Base-by-base conservation (phyloP, 2,888 invertebrate species). In the Drosophila tripunctata region DNA sequence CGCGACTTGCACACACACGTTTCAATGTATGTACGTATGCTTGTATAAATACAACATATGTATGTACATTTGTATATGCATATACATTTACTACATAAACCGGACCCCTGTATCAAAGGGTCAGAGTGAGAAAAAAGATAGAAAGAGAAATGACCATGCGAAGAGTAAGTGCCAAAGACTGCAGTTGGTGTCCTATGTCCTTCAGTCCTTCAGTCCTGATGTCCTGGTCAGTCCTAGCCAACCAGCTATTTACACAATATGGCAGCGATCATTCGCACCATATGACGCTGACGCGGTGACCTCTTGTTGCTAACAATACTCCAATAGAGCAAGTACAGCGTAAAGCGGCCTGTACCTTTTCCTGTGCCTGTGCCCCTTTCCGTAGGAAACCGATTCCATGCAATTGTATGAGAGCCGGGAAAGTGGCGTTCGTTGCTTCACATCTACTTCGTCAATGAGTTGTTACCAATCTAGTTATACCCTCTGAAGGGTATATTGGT, bases 381-480 rank as follows among this genome's bases (percentile, higher is more conserved):
- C 21, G 22, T 35, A 15, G 19, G 40, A 41, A 31, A 33, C 22
- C 38, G 22, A 31, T 78, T 77, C 86, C 82, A 85, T 87, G 86
- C 83, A 88, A 89, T 89, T 89, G 89, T 86, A 77, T 60, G 45
- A 67, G 44, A 61, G 68, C 56, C 55, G 15, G 22, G 31, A 40
- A 67, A 41, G 41, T 52, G 44, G 60, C 48, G 61, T 41, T 73
- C 77, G 50, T 58, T 66, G 64, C 44, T 64, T 63, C 56, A 50
- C 61, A 62, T 67, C 63, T 58, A 66, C 78, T 85, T 78, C 67
- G 76, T 67, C 78, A 80, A 87, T 88, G 90, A 90, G 87, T 89
- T 89, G 87, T 89, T 89, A 82, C 79, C 87, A 82, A 80, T 87
- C 83, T 76, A n/a, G n/a, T n/a, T n/a, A n/a, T n/a, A n/a, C n/a